Conservation (phyloP, 2,113 vertebrate genomes). For the Prunella himalayana region DNA sequence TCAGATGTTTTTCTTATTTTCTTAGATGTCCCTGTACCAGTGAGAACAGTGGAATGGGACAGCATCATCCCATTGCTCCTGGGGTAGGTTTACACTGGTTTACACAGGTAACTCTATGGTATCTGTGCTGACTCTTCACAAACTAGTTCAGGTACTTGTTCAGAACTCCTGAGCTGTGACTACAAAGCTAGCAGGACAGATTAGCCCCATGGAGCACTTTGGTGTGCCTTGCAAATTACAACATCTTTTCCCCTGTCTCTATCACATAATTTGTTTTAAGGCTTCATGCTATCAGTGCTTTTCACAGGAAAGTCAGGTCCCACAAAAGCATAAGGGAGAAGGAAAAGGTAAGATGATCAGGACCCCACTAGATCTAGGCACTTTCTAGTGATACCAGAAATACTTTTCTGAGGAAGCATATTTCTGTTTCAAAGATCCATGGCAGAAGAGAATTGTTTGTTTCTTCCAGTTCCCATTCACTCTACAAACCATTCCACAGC, state of each 20-base stretch:
- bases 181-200: not conserved
- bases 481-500: not conserved
- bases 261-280: rapidly evolving
- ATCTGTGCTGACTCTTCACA: not conserved
- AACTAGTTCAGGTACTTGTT: not conserved
- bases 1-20: not conserved
- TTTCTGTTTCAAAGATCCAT: not conserved
- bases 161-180: not conserved
- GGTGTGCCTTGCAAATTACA: not conserved
- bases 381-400: not conserved
- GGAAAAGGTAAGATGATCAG: not conserved
- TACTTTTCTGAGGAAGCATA: not conserved
- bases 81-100: not conserved
- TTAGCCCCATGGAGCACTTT: not conserved
- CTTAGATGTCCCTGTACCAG: not conserved
- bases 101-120: not conserved
- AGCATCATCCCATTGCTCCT: not conserved
- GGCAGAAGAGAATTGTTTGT: not conserved
- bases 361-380: not conserved
- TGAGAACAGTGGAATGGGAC: not conserved
- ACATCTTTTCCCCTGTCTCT: not conserved
- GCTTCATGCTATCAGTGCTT: not conserved
- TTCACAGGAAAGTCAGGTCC: not conserved
- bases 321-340: not conserved
- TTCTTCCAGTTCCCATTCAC: not conserved